These are phyloP conservation scores for Corvus hawaiiensis DNA, from an alignment of 2,113 vertebrate species.

Conservation along the genomic window DNA sequence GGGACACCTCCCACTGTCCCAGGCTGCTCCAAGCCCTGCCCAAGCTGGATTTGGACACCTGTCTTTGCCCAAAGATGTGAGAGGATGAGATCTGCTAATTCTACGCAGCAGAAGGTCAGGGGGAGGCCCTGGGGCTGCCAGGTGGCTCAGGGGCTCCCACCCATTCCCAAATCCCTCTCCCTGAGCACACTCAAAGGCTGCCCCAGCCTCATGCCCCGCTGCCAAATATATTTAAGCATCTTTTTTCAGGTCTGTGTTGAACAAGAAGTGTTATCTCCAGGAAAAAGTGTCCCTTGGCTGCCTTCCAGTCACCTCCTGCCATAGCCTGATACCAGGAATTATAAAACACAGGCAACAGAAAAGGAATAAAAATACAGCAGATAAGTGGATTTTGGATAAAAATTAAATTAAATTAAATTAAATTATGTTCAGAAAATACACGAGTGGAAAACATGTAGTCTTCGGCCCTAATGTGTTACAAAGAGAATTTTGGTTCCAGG, in stretches of 20 bases:
- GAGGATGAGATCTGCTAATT: rapidly evolving
- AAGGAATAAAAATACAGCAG: background rate
- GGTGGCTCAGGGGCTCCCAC: background rate
- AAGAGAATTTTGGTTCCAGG: background rate
- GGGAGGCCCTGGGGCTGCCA: background rate
- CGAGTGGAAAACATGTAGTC: rapidly evolving
- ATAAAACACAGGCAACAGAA: background rate
- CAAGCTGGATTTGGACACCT: background rate
- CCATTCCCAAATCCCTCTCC: background rate
- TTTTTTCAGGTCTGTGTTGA: rapidly evolving
- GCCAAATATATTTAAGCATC: rapidly evolving
- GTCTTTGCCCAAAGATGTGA: background rate
- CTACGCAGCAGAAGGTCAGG: rapidly evolving
- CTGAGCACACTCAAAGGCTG: background rate
- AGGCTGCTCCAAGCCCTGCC: background rate
- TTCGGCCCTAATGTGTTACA: background rate
- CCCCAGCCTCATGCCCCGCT: rapidly evolving
- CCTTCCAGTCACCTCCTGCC: background rate
- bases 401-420: background rate
- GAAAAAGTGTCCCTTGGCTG: background rate
- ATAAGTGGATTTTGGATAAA: background rate
- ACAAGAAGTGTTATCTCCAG: rapidly evolving
- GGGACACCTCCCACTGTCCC: background rate
- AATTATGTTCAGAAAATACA: background rate
- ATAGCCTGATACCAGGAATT: background rate